phyloP scores from a whole-genome alignment of 2,888 invertebrate species.

The Cerceris rybyensis region DNA sequence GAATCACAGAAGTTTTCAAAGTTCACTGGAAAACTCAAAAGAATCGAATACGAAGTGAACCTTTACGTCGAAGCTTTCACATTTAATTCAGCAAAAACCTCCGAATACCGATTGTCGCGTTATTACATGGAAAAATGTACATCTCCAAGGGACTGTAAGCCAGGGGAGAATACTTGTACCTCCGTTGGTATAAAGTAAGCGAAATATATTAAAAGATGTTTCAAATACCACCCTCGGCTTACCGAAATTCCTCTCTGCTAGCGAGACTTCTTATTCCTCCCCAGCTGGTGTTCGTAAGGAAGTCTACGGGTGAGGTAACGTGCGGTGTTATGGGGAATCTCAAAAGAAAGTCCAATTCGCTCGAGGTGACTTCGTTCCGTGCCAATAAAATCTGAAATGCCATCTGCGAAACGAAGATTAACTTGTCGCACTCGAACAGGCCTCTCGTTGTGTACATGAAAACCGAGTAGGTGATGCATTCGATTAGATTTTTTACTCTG shows the following conservation, averaged over 20 bases:
- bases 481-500: conserved; percentile 94
- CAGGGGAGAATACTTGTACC: no score
- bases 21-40: no score
- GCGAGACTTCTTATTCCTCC: conserved; percentile 96
- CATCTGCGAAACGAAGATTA: conserved; percentile 98
- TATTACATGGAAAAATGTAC: background rate
- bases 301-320: conserved; percentile 96
- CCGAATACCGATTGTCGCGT: background rate
- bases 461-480: conserved; percentile 96
- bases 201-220: background rate
- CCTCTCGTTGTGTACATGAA: conserved; percentile 97
- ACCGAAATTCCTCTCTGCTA: conserved; percentile 93
- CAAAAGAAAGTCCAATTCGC: conserved; percentile 95
- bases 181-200: background rate
- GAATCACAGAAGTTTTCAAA: no score
- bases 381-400: conserved; percentile 95
- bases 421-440: conserved; percentile 97
- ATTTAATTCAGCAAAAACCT: conserved; percentile 12
- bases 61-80: background rate
- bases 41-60: no score
- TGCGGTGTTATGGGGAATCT: conserved; percentile 96
- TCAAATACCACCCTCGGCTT: conserved; percentile 33
- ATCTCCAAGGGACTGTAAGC: no score
- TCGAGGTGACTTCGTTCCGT: conserved; percentile 92
- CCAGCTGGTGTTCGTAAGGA: conserved; percentile 95